Evolutionary conservation across 2,888 invertebrate genomes (phyloP), one percentile per base, ranked within the genome.

Genomic region (Drosophila mulleri): DNA sequence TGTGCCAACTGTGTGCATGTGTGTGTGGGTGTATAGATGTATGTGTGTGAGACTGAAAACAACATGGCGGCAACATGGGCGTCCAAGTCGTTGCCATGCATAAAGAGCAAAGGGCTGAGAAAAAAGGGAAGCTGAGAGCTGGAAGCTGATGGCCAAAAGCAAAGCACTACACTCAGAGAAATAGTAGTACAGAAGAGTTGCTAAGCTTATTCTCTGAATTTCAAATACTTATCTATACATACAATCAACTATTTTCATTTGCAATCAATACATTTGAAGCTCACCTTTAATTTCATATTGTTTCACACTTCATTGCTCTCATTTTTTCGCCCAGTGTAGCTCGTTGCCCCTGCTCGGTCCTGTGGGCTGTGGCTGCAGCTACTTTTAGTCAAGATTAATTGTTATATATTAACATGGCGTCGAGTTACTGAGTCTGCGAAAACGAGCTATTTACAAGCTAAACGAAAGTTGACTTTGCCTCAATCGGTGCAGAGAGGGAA

Each of bases 361-460:
- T 79, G 85, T 85, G 86, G 74, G 73, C 75, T 78, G 59, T 72
- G 76, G 61, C 77, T 77, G 67, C 76, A 63, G 80, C 68, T 89
- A 84, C 85, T 89, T 89, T 87, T 87, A 87, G 86, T 90, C 89
- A 87, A 91, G 91, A 91, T 91, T 90, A 91, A 90, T 90, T 91
- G 87, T 90, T 90, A 88, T 90, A 88, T 90, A 90, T 88, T 90
- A 90, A 90, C 89, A 86, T 88, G 91, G 89, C 90, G 90, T 88
- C 83, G 91, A 90, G 90, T 87, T 87, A 84, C 86, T 75, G 89
- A 90, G 87, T 87, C 90, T 89, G 89, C 80, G 80, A 82, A 88
- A 89, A 91, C 88, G 89, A 90, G 91, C 90, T 89, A 91, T 90
- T 90, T 88, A 88, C 90, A 88, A 91, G 91, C 91, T 91, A 90